Conservation (phyloP, 1,140 invertebrate genomes). For the Zaprionus nigranus region DNA sequence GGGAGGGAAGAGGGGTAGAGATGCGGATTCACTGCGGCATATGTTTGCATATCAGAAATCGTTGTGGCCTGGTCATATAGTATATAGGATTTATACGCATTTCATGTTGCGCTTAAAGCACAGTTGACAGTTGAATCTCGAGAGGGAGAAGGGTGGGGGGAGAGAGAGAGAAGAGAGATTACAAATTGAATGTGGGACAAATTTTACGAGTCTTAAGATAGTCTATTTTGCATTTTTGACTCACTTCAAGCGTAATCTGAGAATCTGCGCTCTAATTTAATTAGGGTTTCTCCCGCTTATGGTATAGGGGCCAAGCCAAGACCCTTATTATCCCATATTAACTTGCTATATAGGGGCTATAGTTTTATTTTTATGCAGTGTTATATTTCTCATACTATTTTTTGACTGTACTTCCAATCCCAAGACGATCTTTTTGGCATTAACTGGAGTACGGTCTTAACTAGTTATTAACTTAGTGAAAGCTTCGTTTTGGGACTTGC, state of each 20-base stretch:
- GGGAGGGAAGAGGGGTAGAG: background rate
- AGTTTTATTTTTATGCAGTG: background rate
- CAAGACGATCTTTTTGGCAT: too few species aligned
- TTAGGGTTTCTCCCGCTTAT: background rate
- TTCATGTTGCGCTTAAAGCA: background rate
- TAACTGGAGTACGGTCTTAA: background rate
- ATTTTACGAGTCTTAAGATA: constrained; percentile 16
- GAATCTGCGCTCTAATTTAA: background rate
- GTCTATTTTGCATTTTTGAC: constrained; percentile 20
- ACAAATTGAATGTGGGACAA: constrained; percentile 41
- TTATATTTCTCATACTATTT: too few species aligned
- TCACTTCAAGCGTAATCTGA: constrained; percentile 17
- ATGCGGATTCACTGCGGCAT: constrained; percentile 53
- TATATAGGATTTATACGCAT: background rate
- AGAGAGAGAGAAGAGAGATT: constrained; percentile 10
- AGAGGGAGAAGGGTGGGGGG: background rate
- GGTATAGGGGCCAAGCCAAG: background rate
- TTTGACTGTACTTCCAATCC: too few species aligned
- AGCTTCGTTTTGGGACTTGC: background rate
- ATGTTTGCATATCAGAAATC: constrained; percentile 55
- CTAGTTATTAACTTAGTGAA: constrained; percentile 35
- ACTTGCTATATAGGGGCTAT: background rate
- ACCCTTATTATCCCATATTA: background rate
- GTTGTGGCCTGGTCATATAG: constrained; percentile 7
- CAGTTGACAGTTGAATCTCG: constrained; percentile 30